These are phyloP conservation scores for Alectoris magna DNA, from an alignment of 2,797 vertebrate species.

Conservation along the genomic window DNA sequence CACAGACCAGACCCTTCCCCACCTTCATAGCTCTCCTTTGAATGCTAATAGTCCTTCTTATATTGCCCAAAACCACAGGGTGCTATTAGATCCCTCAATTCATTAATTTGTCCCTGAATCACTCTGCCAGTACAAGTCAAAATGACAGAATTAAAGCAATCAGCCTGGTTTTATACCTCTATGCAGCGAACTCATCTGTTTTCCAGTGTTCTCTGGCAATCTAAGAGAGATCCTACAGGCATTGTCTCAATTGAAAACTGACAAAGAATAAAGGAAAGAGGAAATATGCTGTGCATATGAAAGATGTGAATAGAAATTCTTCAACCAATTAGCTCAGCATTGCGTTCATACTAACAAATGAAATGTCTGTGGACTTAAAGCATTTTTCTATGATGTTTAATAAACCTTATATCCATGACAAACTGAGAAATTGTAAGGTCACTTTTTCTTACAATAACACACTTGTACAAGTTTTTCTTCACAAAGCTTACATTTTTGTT, in stretches of 20 bases:
- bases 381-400: background rate
- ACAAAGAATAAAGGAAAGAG: background rate
- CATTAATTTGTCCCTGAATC: background rate
- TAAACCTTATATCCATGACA: background rate
- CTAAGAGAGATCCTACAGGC: background rate
- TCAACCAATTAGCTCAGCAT: background rate
- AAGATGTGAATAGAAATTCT: background rate
- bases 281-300: background rate
- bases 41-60: background rate
- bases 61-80: background rate
- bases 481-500: background rate
- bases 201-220: background rate
- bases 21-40: background rate
- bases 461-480: background rate
- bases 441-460: background rate
- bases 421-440: background rate
- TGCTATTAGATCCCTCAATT: background rate
- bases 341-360: background rate
- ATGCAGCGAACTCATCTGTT: background rate
- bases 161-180: background rate
- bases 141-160: background rate
- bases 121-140: background rate
- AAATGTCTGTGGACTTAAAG: background rate
- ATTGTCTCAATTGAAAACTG: background rate
- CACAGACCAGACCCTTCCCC: background rate